Conservation (phyloP, 2,888 invertebrate species). For the Drosophila longiperda region DNA sequence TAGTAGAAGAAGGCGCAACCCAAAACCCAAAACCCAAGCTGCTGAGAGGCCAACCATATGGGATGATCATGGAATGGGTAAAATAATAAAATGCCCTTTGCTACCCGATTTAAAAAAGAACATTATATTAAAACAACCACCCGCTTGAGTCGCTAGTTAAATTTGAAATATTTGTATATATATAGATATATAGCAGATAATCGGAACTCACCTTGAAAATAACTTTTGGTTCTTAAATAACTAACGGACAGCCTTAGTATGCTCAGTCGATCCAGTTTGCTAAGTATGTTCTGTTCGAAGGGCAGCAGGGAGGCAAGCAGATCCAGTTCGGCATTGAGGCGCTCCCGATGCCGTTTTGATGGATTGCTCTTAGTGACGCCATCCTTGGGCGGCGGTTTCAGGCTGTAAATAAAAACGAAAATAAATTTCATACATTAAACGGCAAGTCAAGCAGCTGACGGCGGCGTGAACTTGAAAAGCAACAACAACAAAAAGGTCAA, state of each 20-base stretch:
- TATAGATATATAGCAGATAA: not conserved
- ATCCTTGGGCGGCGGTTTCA: slow-evolving; percentile 97
- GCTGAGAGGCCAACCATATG: slow-evolving; percentile 53
- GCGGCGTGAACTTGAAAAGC: slow-evolving; percentile 38
- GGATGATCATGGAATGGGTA: slow-evolving; percentile 23
- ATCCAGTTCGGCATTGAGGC: slow-evolving; percentile 99
- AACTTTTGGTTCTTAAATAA: slow-evolving; percentile 99
- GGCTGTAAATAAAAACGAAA: slow-evolving; percentile 87
- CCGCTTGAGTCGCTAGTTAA: not conserved
- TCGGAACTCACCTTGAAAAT: slow-evolving; percentile 96
- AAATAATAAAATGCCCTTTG: not conserved
- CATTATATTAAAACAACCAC: slow-evolving; percentile 15
- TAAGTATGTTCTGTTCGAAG: slow-evolving; percentile 98
- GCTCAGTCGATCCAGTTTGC: slow-evolving; percentile 98
- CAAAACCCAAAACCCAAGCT: slow-evolving; percentile 9
- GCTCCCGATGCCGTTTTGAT: slow-evolving; percentile 98
- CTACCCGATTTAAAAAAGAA: slow-evolving; percentile 4
- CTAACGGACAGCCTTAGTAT: slow-evolving; percentile 98
- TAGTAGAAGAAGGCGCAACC: slow-evolving; percentile 2
- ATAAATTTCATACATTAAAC: slow-evolving; percentile 66
- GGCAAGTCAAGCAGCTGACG: slow-evolving; percentile 59
- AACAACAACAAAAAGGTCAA: slow-evolving; percentile 57
- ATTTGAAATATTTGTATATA: not conserved
- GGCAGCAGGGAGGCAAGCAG: slow-evolving; percentile 97
- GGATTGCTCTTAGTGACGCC: slow-evolving; percentile 98